Evolutionary conservation across 2,797 vertebrate genomes (phyloP).

Genomic region (Scarus forsteni): DNA sequence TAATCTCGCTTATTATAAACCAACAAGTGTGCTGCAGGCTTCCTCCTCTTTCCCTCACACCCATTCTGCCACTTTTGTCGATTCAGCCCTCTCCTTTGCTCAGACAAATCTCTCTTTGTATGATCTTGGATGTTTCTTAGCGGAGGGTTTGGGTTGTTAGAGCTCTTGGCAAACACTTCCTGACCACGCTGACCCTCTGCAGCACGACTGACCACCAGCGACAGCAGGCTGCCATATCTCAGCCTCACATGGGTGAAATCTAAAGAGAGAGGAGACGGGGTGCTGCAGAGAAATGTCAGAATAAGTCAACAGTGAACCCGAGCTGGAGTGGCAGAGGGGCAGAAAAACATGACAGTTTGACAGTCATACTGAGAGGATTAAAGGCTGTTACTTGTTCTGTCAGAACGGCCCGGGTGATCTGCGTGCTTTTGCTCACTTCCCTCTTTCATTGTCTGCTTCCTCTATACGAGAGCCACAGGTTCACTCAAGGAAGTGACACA

Average conservation of each 20-base stretch:
- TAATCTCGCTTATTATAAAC: constrained; percentile 11
- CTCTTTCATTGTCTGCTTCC: constrained; percentile 77
- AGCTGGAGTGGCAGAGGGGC: background rate
- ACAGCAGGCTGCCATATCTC: constrained; percentile 20
- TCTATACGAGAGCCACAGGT: constrained; percentile 42
- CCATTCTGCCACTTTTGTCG: constrained; percentile 53
- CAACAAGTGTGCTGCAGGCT: constrained; percentile 5
- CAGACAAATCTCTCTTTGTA: constrained; percentile 70
- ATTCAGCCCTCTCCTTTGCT: constrained; percentile 62
- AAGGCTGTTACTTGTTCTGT: constrained; percentile 12
- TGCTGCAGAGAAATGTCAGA: constrained; percentile 8
- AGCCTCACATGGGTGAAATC: constrained; percentile 20
- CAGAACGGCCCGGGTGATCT: constrained; percentile 47
- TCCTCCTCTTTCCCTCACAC: constrained; percentile 54
- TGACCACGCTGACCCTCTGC: constrained; percentile 44
- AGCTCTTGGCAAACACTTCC: constrained; percentile 50
- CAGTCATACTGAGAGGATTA: constrained; percentile 37
- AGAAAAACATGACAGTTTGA: constrained; percentile 28
- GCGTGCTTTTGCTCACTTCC: constrained; percentile 71
- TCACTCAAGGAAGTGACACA: constrained; percentile 38
- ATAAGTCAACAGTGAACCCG: background rate
- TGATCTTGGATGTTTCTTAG: constrained; percentile 46
- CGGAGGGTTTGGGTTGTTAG: constrained; percentile 45
- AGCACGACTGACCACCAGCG: constrained; percentile 13
- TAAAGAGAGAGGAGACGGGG: constrained; percentile 18